phyloP scores from a whole-genome alignment of 2,113 vertebrate genomes.

The Herpetotheres cachinnans region DNA sequence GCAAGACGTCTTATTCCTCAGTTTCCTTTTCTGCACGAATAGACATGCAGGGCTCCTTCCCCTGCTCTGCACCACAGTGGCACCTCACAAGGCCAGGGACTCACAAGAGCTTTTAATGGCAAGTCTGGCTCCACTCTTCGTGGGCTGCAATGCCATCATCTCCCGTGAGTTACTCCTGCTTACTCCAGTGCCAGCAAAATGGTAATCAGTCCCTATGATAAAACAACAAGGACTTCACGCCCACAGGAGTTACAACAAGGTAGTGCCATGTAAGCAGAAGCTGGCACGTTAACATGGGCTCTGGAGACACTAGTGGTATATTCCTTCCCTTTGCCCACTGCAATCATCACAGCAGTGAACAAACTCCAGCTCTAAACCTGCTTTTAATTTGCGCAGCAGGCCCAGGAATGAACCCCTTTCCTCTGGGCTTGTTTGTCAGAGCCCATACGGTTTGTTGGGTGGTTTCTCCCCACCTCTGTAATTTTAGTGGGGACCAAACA shows the following conservation, averaged over 20 bases:
- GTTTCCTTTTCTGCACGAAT: neutral
- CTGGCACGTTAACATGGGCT: neutral
- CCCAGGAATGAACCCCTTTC: neutral
- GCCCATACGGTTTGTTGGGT: neutral
- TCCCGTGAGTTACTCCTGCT: neutral
- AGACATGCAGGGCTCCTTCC: neutral
- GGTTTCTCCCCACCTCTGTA: constrained; percentile 10
- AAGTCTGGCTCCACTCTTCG: neutral
- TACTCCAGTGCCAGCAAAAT: neutral
- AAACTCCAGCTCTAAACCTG: neutral
- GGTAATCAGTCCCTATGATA: neutral
- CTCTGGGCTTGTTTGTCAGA: neutral
- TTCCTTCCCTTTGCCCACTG: neutral
- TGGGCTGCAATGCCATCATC: neutral
- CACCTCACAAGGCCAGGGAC: neutral
- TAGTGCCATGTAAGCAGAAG: neutral
- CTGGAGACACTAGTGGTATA: fast-evolving
- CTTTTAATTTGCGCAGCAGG: neutral
- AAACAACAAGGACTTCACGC: neutral
- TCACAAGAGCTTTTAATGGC: neutral
- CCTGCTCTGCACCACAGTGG: fast-evolving
- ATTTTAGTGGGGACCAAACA: neutral
- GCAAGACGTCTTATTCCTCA: neutral
- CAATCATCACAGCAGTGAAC: neutral
- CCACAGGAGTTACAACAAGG: neutral